Percentiles rank a stretch among this genome's conserved stretches.
Conservation (phyloP, 2,113 vertebrate species). For the Callipepla californica region DNA sequence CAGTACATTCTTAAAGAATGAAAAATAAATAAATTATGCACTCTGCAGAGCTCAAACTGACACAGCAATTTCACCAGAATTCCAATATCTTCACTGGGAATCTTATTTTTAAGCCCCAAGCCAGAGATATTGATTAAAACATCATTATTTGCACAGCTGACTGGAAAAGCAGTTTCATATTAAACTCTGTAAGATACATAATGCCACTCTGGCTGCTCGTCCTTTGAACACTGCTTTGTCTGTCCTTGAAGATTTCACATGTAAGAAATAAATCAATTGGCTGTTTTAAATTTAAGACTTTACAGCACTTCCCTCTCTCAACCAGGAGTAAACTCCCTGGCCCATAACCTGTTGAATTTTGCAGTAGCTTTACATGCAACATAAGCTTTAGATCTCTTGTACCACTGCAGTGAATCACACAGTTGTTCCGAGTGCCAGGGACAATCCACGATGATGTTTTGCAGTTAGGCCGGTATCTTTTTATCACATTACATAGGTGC, state of each 20-base stretch:
- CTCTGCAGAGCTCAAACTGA: not conserved
- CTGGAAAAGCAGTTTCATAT: not conserved
- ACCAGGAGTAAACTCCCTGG: not conserved
- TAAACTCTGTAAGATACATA: conserved; percentile 12
- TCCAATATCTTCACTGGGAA: not conserved
- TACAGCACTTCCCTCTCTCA: not conserved
- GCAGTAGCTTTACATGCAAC: not conserved
- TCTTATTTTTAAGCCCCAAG: conserved; percentile 46
- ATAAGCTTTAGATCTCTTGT: not conserved
- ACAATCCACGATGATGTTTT: not conserved
- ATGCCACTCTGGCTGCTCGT: not conserved
- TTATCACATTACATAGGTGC: not conserved
- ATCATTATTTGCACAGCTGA: conserved; percentile 16
- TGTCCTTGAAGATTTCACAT: not conserved
- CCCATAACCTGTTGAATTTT: not conserved
- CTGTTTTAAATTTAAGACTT: not conserved
- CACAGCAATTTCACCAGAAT: not conserved
- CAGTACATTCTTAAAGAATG: not conserved
- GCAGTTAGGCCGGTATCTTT: not conserved
- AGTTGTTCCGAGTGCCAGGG: not conserved
- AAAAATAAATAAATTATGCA: rapidly evolving
- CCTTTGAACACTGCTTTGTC: not conserved
- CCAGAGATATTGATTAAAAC: conserved; percentile 1
- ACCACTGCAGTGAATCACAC: not conserved
- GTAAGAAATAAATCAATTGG: not conserved